Conservation (phyloP, 2,797 vertebrate genomes). For the Falco novaeseelandiae region DNA sequence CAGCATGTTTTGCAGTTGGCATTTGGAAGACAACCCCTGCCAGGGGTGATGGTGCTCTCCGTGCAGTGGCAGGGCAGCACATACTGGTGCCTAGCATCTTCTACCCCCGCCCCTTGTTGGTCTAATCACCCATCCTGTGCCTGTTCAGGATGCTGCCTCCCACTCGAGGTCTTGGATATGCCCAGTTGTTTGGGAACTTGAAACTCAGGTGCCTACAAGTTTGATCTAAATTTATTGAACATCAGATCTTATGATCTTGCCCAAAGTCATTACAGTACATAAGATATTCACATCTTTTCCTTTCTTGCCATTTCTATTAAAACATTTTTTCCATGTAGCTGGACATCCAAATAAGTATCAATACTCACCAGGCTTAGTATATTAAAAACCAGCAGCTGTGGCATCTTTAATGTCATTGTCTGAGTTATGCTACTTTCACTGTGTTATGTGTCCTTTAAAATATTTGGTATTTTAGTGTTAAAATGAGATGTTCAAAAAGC, state of each 20-base stretch:
- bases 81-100: background rate
- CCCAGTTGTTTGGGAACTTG: background rate
- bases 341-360: background rate
- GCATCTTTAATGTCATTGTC: background rate
- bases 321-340: background rate
- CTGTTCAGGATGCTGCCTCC: background rate
- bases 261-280: too few relatives aligned
- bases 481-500: background rate
- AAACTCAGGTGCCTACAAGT: background rate
- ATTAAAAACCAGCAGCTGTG: background rate
- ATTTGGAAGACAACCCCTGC: background rate
- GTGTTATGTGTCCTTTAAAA: background rate
- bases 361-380: background rate
- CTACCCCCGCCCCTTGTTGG: background rate
- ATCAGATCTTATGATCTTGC: background rate
- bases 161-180: background rate
- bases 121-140: background rate
- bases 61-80: background rate
- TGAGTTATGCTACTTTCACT: background rate
- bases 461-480: background rate
- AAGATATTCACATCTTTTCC: background rate
- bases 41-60: fast-evolving
- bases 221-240: background rate
- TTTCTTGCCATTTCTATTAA: background rate
- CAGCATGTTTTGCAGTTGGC: background rate